Evolutionary conservation across 1,140 invertebrate species (phyloP), one percentile per base, ranked within the genome.

Genomic region (Heliconius himera): DNA sequence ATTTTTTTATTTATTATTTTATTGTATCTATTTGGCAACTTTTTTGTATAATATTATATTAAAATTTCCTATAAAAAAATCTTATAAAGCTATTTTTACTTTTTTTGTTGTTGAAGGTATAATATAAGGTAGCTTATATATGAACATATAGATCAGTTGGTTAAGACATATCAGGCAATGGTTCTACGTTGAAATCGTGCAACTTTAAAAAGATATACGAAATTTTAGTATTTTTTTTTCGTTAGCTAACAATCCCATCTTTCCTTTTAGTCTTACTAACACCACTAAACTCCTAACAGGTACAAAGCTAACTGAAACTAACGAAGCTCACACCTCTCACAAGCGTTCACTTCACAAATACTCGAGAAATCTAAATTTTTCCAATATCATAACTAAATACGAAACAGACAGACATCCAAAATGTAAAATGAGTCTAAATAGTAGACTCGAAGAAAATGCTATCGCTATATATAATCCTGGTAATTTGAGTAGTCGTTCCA

Each of bases 371-470:
- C 76, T 84, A 3, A 92, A 87, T 51, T 90, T 94, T 41, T 85
- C 85, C 66, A 86, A 81, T 71, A 56, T 90, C 13, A 26, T 91
- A 3, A 81, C 85, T 78, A 85, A 79, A 78, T 93, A 88, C 76
- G 89, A 91, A 79, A 56, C 77, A 3, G 70, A 85, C 29, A 84
- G 81, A 83, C 82, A 82, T 56, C 88, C 91, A 0, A 94, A 90
- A 79, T 93, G 91, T 81, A 93, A 93, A 87, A 73, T 83, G 2
- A 92, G 79, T 80, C 73, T 93, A 26, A 86, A 85, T 26, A 38
- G 70, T 70, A 88, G 84, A 82, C 70, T 89, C 54, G 73, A 51
- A 20, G 70, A 79, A 46, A 83, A 83, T 72, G 80, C 74, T 71
- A 13, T 82, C 16, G 81, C 82, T n/a, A 73, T 84, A 73, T 81